These are phyloP conservation scores for Taeniopygia guttata DNA, from an alignment of 2,797 vertebrate species.

Conservation along the genomic window DNA sequence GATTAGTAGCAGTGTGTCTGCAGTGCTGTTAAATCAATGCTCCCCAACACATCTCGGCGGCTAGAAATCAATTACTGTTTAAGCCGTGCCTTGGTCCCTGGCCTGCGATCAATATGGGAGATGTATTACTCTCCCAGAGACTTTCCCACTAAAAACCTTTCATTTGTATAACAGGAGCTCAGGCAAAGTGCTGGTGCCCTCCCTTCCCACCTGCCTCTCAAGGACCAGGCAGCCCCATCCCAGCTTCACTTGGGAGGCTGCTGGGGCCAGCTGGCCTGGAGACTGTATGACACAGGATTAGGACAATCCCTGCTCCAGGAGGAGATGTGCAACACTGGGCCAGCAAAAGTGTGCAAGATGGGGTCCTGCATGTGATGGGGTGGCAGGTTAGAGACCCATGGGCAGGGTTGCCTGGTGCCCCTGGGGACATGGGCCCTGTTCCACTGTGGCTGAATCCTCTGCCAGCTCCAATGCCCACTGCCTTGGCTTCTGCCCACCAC, in stretches of 20 bases:
- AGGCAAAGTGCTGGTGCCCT: slow-evolving; percentile 26
- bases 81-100: slow-evolving; percentile 76
- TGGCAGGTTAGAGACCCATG: not conserved
- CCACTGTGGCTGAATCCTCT: not conserved
- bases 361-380: rapidly evolving
- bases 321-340: not conserved
- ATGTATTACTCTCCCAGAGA: slow-evolving; percentile 73
- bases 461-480: not conserved
- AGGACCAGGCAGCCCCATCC: not conserved
- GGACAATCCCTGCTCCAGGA: not conserved
- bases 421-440: not conserved
- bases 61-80: slow-evolving; percentile 86
- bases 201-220: not conserved
- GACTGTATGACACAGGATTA: not conserved
- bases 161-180: slow-evolving; percentile 72
- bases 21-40: slow-evolving; percentile 84
- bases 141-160: slow-evolving; percentile 74
- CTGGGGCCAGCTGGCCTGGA: not conserved
- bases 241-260: not conserved
- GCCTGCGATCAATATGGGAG: slow-evolving; percentile 73
- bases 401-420: not conserved
- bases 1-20: slow-evolving; percentile 80
- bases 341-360: not conserved
- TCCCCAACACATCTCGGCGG: slow-evolving; percentile 74
- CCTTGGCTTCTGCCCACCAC: not conserved